phyloP scores from a whole-genome alignment of 2,797 vertebrate species.

The Aulostomus chinensis region DNA sequence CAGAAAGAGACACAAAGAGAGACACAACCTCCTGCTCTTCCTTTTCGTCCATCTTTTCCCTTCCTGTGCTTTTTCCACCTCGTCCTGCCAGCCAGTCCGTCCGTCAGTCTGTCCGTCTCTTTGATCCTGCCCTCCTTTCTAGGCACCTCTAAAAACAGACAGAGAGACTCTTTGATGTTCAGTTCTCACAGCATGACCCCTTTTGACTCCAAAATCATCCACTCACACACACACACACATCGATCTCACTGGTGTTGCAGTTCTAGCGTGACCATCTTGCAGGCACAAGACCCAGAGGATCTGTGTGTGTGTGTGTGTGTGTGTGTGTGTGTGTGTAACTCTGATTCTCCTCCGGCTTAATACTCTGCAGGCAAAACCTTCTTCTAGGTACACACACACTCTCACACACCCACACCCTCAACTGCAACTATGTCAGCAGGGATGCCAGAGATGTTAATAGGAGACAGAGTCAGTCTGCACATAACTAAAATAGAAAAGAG shows the following conservation, averaged over 20 bases:
- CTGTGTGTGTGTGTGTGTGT: conserved; percentile 28
- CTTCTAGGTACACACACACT: conserved; percentile 8
- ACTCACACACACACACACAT: conserved; percentile 46
- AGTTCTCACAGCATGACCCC: conserved; percentile 67
- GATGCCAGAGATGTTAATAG: conserved; percentile 37
- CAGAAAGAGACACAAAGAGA: conserved; percentile 28
- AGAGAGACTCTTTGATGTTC: conserved; percentile 70
- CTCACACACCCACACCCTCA: conserved; percentile 27
- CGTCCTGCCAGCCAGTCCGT: conserved; percentile 41
- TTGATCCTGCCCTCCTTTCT: conserved; percentile 72
- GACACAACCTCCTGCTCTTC: conserved; percentile 27
- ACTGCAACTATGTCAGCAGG: conserved; percentile 41
- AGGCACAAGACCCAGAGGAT: conserved; percentile 45
- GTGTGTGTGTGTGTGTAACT: conserved; percentile 18
- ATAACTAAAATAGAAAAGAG: conserved; percentile 27
- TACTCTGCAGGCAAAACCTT: not conserved
- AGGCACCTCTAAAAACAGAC: conserved; percentile 71
- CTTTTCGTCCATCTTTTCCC: conserved; percentile 26
- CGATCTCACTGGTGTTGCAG: conserved; percentile 52
- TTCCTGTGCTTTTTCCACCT: conserved; percentile 44
- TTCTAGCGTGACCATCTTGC: conserved; percentile 61
- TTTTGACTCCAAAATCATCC: conserved; percentile 70
- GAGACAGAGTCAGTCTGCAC: conserved; percentile 25
- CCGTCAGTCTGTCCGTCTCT: conserved; percentile 48
- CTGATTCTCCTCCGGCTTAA: not conserved